Conservation (phyloP, 2,888 invertebrate genomes). For the Leucozona laternaria region DNA sequence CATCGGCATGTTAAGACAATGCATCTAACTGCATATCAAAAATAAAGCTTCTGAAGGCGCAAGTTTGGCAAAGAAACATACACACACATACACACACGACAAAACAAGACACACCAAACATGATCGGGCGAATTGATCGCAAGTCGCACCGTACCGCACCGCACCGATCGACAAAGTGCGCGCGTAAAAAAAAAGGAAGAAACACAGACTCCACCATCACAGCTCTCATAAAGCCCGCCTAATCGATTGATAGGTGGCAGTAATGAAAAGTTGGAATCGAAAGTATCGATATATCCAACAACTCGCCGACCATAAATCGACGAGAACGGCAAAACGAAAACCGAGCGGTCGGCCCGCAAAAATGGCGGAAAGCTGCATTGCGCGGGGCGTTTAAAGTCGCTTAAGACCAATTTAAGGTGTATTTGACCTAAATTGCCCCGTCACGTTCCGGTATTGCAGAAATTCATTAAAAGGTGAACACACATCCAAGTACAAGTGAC, state of each 20-base stretch:
- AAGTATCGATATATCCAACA: slow-evolving; percentile 65
- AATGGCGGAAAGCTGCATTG: slow-evolving; percentile 27
- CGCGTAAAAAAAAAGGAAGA: slow-evolving; percentile 40
- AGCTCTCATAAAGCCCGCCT: slow-evolving; percentile 17
- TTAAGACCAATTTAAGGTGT: slow-evolving; percentile 77
- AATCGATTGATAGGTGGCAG: slow-evolving; percentile 70
- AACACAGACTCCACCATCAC: slow-evolving; percentile 19
- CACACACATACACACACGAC: neutral
- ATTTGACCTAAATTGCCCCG: slow-evolving; percentile 78
- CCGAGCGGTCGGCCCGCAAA: neutral
- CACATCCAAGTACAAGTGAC: slow-evolving; percentile 74
- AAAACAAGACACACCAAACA: neutral
- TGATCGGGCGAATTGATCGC: slow-evolving; percentile 10
- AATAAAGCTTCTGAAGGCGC: slow-evolving; percentile 19
- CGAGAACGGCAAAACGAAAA: slow-evolving; percentile 18
- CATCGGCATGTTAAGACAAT: slow-evolving; percentile 74
- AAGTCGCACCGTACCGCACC: no score
- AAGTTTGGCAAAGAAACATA: slow-evolving; percentile 5
- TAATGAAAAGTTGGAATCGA: slow-evolving; percentile 68
- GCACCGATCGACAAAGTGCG: slow-evolving; percentile 6
- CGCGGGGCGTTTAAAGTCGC: slow-evolving; percentile 58
- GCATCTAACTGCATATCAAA: slow-evolving; percentile 58
- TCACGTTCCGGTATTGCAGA: slow-evolving; percentile 79
- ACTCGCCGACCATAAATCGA: slow-evolving; percentile 46
- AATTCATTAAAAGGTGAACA: slow-evolving; percentile 77